Conservation (phyloP, 1,140 invertebrate species). For the Pogonomyrmex barbatus region DNA sequence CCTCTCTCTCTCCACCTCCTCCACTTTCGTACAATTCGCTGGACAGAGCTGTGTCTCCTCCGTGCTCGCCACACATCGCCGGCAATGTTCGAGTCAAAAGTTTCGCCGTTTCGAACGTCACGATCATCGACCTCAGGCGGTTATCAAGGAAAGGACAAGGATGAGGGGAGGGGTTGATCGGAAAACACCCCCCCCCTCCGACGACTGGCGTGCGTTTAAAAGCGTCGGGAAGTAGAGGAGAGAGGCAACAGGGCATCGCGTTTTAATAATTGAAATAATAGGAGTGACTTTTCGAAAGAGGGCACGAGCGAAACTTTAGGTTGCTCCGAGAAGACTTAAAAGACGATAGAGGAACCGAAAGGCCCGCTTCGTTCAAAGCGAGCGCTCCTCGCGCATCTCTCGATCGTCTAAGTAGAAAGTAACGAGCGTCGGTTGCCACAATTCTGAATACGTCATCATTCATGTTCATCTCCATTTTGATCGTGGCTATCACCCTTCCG, state of each 20-base stretch:
- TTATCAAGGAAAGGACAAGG: no score
- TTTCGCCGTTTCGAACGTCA: conserved; percentile 41
- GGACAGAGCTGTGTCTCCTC: conserved; percentile 45
- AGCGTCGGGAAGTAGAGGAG: conserved; percentile 1
- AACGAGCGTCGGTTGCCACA: conserved; percentile 70
- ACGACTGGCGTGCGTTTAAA: conserved; percentile 32
- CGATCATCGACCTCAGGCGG: conserved; percentile 17
- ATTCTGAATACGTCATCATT: conserved; percentile 67
- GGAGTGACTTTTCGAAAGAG: conserved; percentile 45
- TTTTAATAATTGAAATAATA: conserved; percentile 75
- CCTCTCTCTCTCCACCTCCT: background rate
- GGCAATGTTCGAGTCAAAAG: conserved; percentile 36
- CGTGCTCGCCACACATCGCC: conserved; percentile 5
- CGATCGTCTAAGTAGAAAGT: conserved; percentile 71
- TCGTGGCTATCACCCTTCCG: background rate
- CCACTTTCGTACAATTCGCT: conserved; percentile 30
- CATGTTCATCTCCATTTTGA: conserved; percentile 10
- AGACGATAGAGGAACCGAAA: conserved; percentile 11
- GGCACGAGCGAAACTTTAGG: conserved; percentile 31
- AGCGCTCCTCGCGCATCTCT: conserved; percentile 30
- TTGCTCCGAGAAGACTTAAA: background rate
- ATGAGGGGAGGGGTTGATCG: conserved; percentile 32
- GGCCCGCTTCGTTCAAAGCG: conserved; percentile 34
- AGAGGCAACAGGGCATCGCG: conserved; percentile 34
- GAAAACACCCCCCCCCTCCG: background rate